Evolutionary conservation across 2,797 vertebrate species (phyloP).

Genomic region (Chaunax sp.): DNA sequence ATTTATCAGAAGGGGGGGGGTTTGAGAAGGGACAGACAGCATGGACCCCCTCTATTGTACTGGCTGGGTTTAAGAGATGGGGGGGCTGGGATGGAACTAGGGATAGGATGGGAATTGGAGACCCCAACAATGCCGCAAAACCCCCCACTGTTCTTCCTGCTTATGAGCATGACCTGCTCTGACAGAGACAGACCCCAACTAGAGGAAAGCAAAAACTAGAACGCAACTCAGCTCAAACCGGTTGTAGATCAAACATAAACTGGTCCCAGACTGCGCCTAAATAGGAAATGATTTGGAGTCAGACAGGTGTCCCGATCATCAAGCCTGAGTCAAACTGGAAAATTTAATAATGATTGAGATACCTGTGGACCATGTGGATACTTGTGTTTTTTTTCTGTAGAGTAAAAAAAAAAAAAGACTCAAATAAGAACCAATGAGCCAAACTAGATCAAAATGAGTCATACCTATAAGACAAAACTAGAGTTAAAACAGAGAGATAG

Average conservation of each 20-base stretch:
- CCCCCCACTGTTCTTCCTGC: conserved; percentile 70
- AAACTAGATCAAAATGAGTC: not conserved
- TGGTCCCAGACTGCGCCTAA: not conserved
- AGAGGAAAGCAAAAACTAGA: conserved; percentile 35
- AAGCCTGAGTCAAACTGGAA: not conserved
- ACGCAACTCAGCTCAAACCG: conserved; percentile 18
- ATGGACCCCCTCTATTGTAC: conserved; percentile 78
- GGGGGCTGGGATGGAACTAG: conserved; percentile 57
- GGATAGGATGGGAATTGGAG: conserved; percentile 75
- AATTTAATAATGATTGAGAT: not conserved
- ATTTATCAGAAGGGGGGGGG: conserved; percentile 61
- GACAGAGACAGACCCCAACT: conserved; percentile 56
- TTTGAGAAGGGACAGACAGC: conserved; percentile 71
- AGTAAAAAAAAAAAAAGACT: not conserved
- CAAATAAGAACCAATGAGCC: not conserved
- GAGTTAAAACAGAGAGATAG: not conserved
- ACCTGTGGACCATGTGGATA: not conserved
- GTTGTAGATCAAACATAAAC: not conserved
- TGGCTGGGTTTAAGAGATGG: conserved; percentile 66
- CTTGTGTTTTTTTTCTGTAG: not conserved
- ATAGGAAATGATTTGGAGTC: not conserved
- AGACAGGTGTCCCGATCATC: not conserved
- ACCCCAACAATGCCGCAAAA: conserved; percentile 75
- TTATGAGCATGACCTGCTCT: conserved; percentile 78
- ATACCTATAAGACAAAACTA: not conserved